A percentile compares a stretch with the other conserved stretches of the same genome.
Conservation (phyloP, 2,113 vertebrate species). For the Ammodytes marinus region DNA sequence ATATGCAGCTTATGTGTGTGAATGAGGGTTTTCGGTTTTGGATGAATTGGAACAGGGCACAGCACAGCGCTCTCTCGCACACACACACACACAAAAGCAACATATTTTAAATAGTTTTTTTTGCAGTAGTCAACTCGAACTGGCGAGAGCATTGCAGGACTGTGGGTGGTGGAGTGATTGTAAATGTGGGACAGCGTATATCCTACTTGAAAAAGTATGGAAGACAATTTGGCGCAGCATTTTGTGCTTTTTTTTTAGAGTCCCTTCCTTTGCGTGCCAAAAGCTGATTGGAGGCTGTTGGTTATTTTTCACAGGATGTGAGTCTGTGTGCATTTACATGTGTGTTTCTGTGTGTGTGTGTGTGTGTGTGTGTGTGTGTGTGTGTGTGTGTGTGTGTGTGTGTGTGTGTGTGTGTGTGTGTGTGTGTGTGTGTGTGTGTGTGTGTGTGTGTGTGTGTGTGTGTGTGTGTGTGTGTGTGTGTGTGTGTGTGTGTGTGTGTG, state of each 20-base stretch:
- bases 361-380: conserved; percentile 39
- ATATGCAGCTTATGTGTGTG: conserved; percentile 63
- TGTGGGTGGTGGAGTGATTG: conserved; percentile 71
- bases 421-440: conserved; percentile 84
- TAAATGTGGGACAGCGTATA: conserved; percentile 75
- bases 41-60: conserved; percentile 52
- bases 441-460: too few relatives aligned
- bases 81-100: conserved; percentile 33
- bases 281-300: conserved; percentile 98
- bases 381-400: conserved; percentile 85
- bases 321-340: conserved; percentile 61
- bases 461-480: conserved; percentile 70
- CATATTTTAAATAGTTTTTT: conserved; percentile 36
- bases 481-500: too few relatives aligned
- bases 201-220: conserved; percentile 92
- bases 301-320: conserved; percentile 98
- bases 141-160: conserved; percentile 61
- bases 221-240: conserved; percentile 96
- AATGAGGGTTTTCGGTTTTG: conserved; percentile 66
- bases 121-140: conserved; percentile 56
- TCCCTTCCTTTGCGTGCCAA: conserved; percentile 94
- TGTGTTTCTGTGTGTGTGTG: too few relatives aligned
- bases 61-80: conserved; percentile 15
- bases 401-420: conserved; percentile 46
- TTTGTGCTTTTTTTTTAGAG: conserved; percentile 87